phyloP scores from a whole-genome alignment of 2,888 invertebrate genomes.

The Kuschelorhynchus macadamiae region DNA sequence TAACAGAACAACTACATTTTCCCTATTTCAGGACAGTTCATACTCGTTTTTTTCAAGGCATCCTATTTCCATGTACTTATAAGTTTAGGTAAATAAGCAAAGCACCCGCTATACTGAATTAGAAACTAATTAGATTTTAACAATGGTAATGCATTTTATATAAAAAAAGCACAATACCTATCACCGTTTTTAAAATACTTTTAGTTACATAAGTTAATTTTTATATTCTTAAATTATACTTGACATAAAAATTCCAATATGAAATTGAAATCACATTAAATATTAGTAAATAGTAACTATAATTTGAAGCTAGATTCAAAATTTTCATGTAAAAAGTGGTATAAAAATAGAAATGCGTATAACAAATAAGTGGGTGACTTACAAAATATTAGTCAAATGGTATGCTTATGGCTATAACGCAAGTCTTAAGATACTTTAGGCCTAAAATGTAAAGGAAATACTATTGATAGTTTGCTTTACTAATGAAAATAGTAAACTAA shows the following conservation, averaged over 20 bases:
- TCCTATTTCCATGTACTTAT: no score
- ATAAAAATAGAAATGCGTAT: constrained; percentile 22
- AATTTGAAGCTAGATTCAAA: background rate
- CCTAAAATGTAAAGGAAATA: background rate
- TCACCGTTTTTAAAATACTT: constrained; percentile 43
- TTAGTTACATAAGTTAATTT: constrained; percentile 18
- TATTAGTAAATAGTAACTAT: background rate
- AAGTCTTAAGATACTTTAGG: constrained; percentile 3
- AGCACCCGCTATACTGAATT: constrained; percentile 13
- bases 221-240: constrained; percentile 13
- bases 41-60: no score
- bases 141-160: constrained; percentile 31
- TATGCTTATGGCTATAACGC: background rate
- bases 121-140: constrained; percentile 10
- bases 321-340: constrained; percentile 18
- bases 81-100: constrained; percentile 1
- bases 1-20: no score
- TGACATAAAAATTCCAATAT: background rate
- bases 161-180: constrained; percentile 38
- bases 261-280: background rate
- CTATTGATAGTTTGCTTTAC: no score
- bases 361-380: constrained; percentile 2
- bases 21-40: no score
- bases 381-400: constrained; percentile 4
- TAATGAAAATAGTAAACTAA: no score